Evolutionary conservation across 2,797 vertebrate species (phyloP), one percentile per base, ranked within the genome.

Genomic region (Euphonia xanthogaster): DNA sequence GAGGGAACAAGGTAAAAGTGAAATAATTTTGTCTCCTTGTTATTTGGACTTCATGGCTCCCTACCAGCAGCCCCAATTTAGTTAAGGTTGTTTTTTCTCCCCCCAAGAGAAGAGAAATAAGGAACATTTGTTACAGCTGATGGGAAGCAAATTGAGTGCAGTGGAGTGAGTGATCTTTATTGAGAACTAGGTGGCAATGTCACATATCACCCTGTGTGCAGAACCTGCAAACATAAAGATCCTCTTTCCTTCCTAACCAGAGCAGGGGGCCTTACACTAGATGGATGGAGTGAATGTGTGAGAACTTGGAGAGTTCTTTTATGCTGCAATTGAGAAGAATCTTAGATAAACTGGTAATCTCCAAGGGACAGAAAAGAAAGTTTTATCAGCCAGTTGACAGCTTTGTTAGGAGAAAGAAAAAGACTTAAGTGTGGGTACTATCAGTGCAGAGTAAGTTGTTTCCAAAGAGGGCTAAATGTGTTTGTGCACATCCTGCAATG

Each of bases 91-190:
- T 58, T 86, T 62, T 62, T 87, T 91, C 86, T 72, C 66, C 81
- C 30, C 70, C 66, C 53, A 62, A 55, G 80, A 79, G 67, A 65
- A 82, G 63, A 67, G 48, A 94, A 96, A 66, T 93, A 82, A 92
- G 67, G 68, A 89, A 86, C 0, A 4, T 78, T 91, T 92, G 60
- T 93, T 92, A 79, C 74, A 76, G 83, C 82, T 94, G 92, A 83
- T 94, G 76, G 58, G 66, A 86, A 90, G 85, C 93, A 95, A 94
- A 94, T 70, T 71, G 89, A 93, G 96, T 75, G 87, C 81, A 87
- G 74, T 83, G 76, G 61, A 76, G 75, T 90, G 60, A 67, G n/a
- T 90, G 87, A 92, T 96, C 40, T 86, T 88, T 88, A 81, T 65
- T 88, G 94, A 88, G 71, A 73, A 57, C 50, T 79, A 23, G 91